Conservation (phyloP, 2,113 vertebrate genomes). For the Tor tambroides region DNA sequence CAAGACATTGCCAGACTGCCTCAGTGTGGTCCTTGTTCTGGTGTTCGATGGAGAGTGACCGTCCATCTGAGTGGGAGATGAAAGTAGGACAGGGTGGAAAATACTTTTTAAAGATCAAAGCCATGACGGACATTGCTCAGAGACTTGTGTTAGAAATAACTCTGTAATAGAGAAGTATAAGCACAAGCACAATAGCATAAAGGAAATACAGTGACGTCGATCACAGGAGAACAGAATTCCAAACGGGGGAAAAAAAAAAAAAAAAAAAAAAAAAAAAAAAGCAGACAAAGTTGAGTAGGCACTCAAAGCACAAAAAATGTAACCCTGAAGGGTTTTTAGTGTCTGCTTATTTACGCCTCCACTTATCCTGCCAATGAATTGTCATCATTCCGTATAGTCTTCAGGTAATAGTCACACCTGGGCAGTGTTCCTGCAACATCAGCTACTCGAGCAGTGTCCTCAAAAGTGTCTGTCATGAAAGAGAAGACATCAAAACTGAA, state of each 20-base stretch:
- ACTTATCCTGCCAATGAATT: no score
- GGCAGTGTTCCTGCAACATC: background rate
- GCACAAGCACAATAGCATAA: background rate
- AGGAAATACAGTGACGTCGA: background rate
- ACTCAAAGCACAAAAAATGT: background rate
- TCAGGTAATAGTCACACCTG: background rate
- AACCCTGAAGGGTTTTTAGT: no score
- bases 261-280: background rate
- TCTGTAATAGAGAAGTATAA: background rate
- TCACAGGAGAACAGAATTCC: background rate
- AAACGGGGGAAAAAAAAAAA: background rate
- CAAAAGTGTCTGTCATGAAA: background rate
- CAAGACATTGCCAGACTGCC: background rate
- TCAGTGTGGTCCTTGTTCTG: background rate
- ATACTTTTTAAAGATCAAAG: background rate
- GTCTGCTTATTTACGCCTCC: no score
- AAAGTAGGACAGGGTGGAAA: background rate
- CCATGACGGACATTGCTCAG: background rate
- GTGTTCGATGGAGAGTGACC: background rate
- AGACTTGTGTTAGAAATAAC: background rate
- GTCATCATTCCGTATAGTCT: background rate
- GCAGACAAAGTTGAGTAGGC: background rate
- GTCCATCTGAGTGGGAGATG: background rate
- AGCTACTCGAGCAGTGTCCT: background rate
- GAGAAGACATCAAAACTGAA: background rate